These are phyloP conservation scores for Andrena camellia DNA, from an alignment of 2,888 invertebrate species.

Conservation along the genomic window DNA sequence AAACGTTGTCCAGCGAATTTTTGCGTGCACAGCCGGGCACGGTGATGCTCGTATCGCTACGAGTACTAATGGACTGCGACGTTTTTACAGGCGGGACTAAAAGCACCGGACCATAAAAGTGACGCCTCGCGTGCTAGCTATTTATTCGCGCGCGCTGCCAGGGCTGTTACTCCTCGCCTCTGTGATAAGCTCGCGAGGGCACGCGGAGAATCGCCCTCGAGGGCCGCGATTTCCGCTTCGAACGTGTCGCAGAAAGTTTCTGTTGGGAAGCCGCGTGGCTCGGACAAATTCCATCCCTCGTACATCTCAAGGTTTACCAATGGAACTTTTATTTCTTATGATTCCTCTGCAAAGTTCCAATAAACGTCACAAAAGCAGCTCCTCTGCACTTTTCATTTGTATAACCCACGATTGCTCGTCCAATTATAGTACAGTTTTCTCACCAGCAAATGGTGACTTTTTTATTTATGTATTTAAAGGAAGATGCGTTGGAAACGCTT, in stretches of 20 bases:
- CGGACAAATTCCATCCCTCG: background rate
- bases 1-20: constrained; percentile 56
- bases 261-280: background rate
- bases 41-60: constrained; percentile 66
- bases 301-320: background rate
- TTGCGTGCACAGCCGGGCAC: constrained; percentile 54
- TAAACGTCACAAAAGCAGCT: no score
- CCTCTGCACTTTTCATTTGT: no score
- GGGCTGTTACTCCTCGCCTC: constrained; percentile 35
- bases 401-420: no score
- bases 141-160: constrained; percentile 64
- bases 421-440: no score
- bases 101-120: constrained; percentile 72
- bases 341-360: no score
- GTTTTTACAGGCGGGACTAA: constrained; percentile 74
- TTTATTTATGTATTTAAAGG: no score
- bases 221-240: constrained; percentile 33
- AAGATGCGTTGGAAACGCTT: constrained; percentile 2
- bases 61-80: constrained; percentile 73
- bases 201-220: constrained; percentile 8
- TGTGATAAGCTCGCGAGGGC: constrained; percentile 40
- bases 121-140: constrained; percentile 72
- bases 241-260: background rate
- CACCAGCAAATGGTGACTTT: no score
- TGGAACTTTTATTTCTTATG: no score